Evolutionary conservation across 2,797 vertebrate species (phyloP).

Genomic region (Balearica regulorum): DNA sequence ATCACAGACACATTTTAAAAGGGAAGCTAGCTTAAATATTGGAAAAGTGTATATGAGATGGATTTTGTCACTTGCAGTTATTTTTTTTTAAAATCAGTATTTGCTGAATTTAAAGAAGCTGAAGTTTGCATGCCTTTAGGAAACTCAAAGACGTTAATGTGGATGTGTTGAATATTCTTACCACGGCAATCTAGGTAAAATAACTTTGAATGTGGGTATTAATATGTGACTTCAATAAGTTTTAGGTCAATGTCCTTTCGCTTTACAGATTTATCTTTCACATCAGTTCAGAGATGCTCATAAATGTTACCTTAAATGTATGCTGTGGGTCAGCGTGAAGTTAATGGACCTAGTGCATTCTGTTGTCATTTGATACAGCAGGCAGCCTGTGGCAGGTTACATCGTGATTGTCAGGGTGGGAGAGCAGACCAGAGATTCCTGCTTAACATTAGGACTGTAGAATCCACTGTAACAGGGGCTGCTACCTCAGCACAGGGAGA

Average conservation of each 20-base stretch:
- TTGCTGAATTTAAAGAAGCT: neutral
- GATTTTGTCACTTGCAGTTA: neutral
- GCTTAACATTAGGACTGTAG: neutral
- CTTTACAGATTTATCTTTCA: no score
- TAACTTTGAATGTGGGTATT: neutral
- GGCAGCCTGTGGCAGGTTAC: neutral
- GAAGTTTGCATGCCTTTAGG: neutral
- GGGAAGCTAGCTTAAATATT: neutral
- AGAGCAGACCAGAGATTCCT: neutral
- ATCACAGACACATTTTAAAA: neutral
- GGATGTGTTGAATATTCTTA: neutral
- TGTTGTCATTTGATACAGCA: neutral
- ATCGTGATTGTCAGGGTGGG: accelerated
- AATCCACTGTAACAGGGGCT: neutral
- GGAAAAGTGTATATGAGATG: neutral
- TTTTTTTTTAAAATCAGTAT: neutral
- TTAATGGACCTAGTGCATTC: neutral
- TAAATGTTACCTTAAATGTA: neutral
- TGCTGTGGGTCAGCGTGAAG: neutral
- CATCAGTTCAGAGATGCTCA: no score
- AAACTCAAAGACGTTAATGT: neutral
- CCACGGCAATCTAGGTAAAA: neutral
- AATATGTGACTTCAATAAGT: neutral
- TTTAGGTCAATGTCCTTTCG: neutral
- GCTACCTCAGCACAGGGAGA: neutral